Evolutionary conservation across 2,113 vertebrate genomes (phyloP).

Genomic region (Onychostoma macrolepis): DNA sequence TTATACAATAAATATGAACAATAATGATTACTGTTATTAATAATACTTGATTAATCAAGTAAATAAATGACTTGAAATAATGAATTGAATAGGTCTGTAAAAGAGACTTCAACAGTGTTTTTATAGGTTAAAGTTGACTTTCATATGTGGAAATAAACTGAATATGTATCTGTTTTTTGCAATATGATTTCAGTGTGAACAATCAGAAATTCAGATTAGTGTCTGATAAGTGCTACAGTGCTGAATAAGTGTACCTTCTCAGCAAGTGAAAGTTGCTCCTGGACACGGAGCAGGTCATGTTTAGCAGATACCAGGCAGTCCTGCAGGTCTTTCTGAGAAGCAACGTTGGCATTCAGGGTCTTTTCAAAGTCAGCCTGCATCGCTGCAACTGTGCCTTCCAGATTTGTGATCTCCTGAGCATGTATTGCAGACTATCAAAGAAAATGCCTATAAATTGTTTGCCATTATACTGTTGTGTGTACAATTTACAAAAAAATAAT

Average conservation of each 20-base stretch:
- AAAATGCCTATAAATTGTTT: neutral
- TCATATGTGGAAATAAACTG: neutral
- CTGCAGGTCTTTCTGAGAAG: constrained; percentile 87
- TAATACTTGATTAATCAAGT: neutral
- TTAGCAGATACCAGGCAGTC: constrained; percentile 87
- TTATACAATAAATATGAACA: neutral
- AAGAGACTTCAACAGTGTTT: neutral
- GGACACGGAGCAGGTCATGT: constrained; percentile 89
- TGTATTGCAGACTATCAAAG: constrained; percentile 69
- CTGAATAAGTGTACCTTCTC: constrained; percentile 83
- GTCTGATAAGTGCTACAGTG: neutral
- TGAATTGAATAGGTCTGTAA: neutral
- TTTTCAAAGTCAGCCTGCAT: constrained; percentile 88
- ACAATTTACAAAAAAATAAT: neutral
- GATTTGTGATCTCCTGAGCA: constrained; percentile 80
- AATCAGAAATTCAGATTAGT: neutral
- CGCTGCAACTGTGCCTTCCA: constrained; percentile 86
- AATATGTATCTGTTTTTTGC: neutral
- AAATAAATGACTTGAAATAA: neutral
- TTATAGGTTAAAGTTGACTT: neutral
- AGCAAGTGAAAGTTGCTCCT: constrained; percentile 87
- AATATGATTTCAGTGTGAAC: constrained; percentile 3
- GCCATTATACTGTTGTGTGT: neutral
- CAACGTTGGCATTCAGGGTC: constrained; percentile 79
- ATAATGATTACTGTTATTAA: neutral